phyloP scores from a whole-genome alignment of 1,140 invertebrate species.

The Sipha flava region DNA sequence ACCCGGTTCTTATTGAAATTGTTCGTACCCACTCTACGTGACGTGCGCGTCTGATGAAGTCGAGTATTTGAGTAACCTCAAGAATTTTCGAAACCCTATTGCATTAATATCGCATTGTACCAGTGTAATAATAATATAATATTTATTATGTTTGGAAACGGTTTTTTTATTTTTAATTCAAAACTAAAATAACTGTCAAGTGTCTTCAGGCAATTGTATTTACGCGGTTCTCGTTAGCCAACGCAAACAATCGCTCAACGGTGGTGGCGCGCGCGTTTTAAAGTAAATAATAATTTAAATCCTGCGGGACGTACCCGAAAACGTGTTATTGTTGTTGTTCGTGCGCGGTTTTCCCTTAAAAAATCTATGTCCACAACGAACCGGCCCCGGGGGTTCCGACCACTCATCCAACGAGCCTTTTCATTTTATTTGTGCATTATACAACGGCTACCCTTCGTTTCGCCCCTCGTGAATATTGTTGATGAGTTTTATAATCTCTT shows the following conservation, averaged over 20 bases:
- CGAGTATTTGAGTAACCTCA: not conserved
- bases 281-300: not conserved
- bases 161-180: too few relatives aligned
- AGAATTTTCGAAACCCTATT: not conserved
- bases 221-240: not conserved
- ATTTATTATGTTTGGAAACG: too few relatives aligned
- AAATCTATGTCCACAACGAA: not conserved
- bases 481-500: not conserved
- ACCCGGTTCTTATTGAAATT: not conserved
- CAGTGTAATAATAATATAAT: too few relatives aligned
- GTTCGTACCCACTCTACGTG: not conserved
- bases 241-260: not conserved
- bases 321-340: slow-evolving; percentile 4
- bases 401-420: not conserved
- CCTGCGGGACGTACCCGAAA: not conserved
- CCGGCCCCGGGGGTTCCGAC: not conserved
- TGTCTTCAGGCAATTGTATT: not conserved
- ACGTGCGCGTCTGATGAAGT: too few relatives aligned
- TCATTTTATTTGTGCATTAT: not conserved
- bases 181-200: too few relatives aligned
- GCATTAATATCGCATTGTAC: too few relatives aligned
- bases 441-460: not conserved
- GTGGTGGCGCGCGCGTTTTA: not conserved
- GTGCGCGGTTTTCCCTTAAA: not conserved
- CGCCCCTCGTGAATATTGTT: not conserved